Base-by-base conservation (phyloP, 1,140 invertebrate species). In the Achatina immaculata region DNA sequence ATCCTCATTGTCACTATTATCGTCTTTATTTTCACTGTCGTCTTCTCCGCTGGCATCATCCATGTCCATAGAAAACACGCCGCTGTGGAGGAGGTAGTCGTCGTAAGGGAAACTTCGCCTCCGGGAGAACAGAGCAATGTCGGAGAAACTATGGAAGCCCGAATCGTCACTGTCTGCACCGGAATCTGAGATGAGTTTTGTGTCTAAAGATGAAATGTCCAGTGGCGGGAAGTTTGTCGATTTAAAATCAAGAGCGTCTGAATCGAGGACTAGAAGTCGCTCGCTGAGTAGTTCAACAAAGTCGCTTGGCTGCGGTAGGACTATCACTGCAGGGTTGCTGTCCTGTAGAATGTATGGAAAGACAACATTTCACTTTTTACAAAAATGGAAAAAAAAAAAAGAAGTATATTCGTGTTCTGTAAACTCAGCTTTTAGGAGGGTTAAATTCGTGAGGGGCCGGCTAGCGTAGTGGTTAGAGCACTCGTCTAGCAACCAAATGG, bases 281-380 rank as follows among this genome's bases (percentile, higher is more conserved):
- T 80, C 78, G 55, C 78, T 83, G 1, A 83, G 73, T 34, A 83
- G 69, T 55, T 83, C 72, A 36, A 83, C 78, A 68, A 83, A 83
- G 45, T 83, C 82, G 9, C 78, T 68, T 43, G 82, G 82, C 42
- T 83, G 72, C 1, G 82, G 82, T 28, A 83, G 65, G 24, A 83
- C 82, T n/a, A 83, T 83, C 21, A 83, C 82, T 34, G 82, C 38
- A 16, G 82, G 77, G n/a, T 78, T 72, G 28, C 38, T 45, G 0
- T 76, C 62, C 74, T 77, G 66, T 2, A 58, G 28, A 65, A 77
- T 24, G 48, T 14, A 40, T 31, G 19, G 45, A 40, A 78, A 42
- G 7, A 43, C 11, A 36, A 40, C 11, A 11, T 34, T 38, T 28
- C 16, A 72, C n/a, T n/a, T n/a, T n/a, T n/a, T n/a, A n/a, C n/a